phyloP scores from a whole-genome alignment of 1,140 invertebrate genomes.

The Cryptotermes secundus region DNA sequence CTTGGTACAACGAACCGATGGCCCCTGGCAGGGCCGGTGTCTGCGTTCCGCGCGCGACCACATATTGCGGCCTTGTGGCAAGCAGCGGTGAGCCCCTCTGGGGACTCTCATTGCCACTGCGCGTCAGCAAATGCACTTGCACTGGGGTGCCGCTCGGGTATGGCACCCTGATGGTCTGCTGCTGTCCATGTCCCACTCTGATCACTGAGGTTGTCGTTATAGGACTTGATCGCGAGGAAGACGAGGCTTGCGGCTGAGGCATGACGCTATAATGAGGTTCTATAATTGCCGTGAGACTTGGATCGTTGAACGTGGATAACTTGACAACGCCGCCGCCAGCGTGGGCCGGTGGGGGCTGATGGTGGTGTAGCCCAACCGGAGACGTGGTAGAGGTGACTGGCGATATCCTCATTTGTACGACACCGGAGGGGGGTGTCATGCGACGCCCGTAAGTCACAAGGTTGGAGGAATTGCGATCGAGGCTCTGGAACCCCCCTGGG shows the following conservation, averaged over 20 bases:
- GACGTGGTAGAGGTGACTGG: neutral
- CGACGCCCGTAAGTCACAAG: neutral
- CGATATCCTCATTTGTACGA: conserved; percentile 29
- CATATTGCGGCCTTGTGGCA: conserved; percentile 41
- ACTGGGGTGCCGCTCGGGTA: conserved; percentile 45
- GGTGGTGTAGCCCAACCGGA: neutral
- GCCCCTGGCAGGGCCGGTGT: conserved; percentile 43
- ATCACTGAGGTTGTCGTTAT: conserved; percentile 39
- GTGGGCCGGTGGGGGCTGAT: neutral
- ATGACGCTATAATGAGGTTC: conserved; percentile 38
- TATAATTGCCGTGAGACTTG: conserved; percentile 25
- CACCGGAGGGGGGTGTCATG: neutral
- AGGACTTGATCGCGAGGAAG: conserved; percentile 13
- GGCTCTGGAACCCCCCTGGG: conserved; percentile 21
- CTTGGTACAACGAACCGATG: conserved; percentile 35
- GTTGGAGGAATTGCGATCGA: conserved; percentile 10
- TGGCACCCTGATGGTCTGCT: conserved; percentile 43
- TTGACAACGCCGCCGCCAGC: neutral
- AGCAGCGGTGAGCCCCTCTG: conserved; percentile 31
- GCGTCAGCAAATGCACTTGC: conserved; percentile 43
- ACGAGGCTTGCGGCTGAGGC: conserved; percentile 22
- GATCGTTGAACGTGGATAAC: conserved; percentile 21
- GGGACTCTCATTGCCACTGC: conserved; percentile 45
- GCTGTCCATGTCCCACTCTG: conserved; percentile 40
- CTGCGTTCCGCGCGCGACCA: conserved; percentile 49